Evolutionary conservation across 1,140 invertebrate genomes (phyloP), one percentile per base, ranked within the genome.

Genomic region (Acromyrmex echinatior): DNA sequence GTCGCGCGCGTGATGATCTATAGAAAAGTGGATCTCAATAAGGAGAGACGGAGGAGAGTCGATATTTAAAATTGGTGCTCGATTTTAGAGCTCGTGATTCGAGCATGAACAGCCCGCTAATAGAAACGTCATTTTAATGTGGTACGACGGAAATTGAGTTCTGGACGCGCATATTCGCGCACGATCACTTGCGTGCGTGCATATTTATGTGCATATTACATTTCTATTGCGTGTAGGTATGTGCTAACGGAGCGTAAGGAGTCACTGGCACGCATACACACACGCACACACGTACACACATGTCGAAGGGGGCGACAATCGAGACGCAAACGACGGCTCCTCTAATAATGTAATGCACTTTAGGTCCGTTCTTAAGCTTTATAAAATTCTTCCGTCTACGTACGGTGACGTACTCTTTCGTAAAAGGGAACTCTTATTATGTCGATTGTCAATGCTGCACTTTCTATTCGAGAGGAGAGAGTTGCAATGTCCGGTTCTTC

Each of bases 381-480:
- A 87, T 87, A 87, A 88, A 91, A 91, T 74, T 91, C 65, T 77
- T 28, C 45, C 62, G 28, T 62, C 51, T 86, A 90, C 86, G 53
- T 79, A 86, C 68, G 78, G 90, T 74, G 89, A 85, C n/a, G n/a
- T n/a, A n/a, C 63, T 91, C 78, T 80, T 56, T 76, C 25, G 35
- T 81, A 90, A 81, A 87, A 87, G 73, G 74, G 86, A 92, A 90
- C 81, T 89, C 49, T 86, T 93, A 92, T 91, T 93, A 93, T 93
- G 94, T 95, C 93, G 95, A 95, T 95, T 95, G 95, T 95, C 95
- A 93, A 94, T 94, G 95, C 95, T 95, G 93, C 93, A 95, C 94
- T 95, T 95, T 95, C 95, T 92, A 92, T 92, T 92, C 88, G 77
- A 78, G 70, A 82, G 87, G 76, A 84, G 79, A 77, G 63, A 66